Conservation (phyloP, 2,113 vertebrate genomes). For the Tyrannus savana region DNA sequence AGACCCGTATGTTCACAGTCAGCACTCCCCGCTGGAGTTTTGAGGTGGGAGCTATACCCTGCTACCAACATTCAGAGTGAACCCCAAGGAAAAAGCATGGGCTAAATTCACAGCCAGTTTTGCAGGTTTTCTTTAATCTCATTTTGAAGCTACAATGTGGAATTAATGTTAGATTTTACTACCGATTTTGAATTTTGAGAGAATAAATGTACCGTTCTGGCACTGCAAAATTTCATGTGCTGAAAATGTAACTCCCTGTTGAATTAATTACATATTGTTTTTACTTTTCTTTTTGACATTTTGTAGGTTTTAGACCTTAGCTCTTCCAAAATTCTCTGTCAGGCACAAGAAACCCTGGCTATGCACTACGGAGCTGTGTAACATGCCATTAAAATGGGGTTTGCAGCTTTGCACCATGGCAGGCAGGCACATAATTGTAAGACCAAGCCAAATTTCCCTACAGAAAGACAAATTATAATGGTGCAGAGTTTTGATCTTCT, state of each 20-base stretch:
- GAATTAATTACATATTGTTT: background rate
- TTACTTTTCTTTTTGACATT: background rate
- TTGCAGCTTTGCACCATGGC: background rate
- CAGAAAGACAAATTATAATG: background rate
- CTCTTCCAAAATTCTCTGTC: background rate
- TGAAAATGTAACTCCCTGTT: background rate
- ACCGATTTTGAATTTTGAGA: background rate
- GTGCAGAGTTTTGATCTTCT: background rate
- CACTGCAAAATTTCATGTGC: background rate
- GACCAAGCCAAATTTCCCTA: background rate
- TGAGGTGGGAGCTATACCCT: background rate
- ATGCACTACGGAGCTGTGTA: background rate
- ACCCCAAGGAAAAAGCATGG: background rate
- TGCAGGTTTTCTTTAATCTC: background rate
- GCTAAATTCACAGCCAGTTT: background rate
- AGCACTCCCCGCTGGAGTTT: rapidly evolving
- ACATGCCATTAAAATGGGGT: background rate
- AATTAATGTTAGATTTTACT: background rate
- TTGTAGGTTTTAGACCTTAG: background rate
- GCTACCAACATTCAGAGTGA: background rate
- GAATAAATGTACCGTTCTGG: background rate
- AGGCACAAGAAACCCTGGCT: background rate
- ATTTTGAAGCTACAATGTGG: background rate
- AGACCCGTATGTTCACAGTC: rapidly evolving
- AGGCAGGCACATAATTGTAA: background rate